phyloP scores from a whole-genome alignment of 2,113 vertebrate species.

The Isurus oxyrinchus region DNA sequence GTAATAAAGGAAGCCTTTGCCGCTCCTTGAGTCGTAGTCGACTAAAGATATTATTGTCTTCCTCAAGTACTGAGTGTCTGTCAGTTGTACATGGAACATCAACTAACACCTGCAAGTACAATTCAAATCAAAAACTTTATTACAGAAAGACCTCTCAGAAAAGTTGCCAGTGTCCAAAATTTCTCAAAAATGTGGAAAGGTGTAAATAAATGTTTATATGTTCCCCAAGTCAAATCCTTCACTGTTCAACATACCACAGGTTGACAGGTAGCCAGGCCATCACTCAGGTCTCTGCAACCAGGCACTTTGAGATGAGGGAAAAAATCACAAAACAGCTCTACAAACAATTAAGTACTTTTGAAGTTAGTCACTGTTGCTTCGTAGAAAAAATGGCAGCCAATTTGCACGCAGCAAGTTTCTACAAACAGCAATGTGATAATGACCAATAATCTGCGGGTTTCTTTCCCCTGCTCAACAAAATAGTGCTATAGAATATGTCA shows the following conservation, averaged over 20 bases:
- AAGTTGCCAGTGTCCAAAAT: background rate
- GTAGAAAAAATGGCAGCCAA: too few species aligned
- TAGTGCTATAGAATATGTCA: background rate
- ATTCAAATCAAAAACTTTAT: constrained; percentile 9
- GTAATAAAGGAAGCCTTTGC: constrained; percentile 74
- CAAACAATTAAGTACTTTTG: too few species aligned
- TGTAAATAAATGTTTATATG: background rate
- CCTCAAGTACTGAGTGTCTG: constrained; percentile 77
- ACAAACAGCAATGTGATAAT: background rate
- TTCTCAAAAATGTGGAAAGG: background rate
- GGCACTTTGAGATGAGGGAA: background rate
- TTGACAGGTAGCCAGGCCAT: background rate
- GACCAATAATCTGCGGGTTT: background rate
- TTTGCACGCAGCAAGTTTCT: too few species aligned
- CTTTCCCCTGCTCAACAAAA: background rate
- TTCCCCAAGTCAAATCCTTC: background rate
- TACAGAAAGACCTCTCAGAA: background rate
- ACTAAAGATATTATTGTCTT: constrained; percentile 87
- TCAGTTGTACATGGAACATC: constrained; percentile 93
- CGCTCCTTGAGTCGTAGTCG: constrained; percentile 70
- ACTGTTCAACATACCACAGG: background rate
- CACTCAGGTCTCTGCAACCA: background rate
- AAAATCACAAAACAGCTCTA: background rate
- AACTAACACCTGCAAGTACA: constrained; percentile 74
- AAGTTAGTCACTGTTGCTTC: too few species aligned